Base-by-base conservation (phyloP, 2,888 invertebrate genomes). In the Plebejus anna region DNA sequence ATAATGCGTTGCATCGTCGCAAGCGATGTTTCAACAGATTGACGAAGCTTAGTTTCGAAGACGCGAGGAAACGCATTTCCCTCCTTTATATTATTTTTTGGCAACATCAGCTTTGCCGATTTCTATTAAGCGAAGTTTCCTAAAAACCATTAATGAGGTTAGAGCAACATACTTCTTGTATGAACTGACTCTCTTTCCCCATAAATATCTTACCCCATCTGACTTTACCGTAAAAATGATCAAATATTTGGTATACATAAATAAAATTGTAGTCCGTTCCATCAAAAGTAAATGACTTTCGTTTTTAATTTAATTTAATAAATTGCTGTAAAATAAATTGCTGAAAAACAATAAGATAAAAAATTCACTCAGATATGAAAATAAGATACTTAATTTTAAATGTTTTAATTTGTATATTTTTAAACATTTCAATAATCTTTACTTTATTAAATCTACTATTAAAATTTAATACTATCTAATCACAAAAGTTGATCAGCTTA, bases 401-500 rank as follows among this genome's bases (percentile, higher is more conserved):
- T 61, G 7, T 1, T 7, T 59, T 9, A 22, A 4, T 16, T 61
- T 2, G 28, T 7, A 28, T 61, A 3, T 61, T 28, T 1, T 28
- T 6, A 9, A 28, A 28, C 0, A 11, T 61, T 55, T 61, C 9
- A 22, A 28, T 28, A 59, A 22, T 22, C 7, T 22, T 59, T 22
- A 38, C 16, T 70, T 70, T n/a, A n/a, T 70, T 13, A 16, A 16
- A 36, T 42, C 32, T 6, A 38, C 42, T 36, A 28, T 38, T 32
- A 16, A 70, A 16, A 22, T 16, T 16, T 55, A 4, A 55, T 13
- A 55, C 55, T 55, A 16, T 16, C 22, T 22, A 22, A 22, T 22
- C 16, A 55, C 55, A 55, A 55, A 55, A 47, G 47, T 70, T 71
- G 11, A 47, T 71, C 42, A 71, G 71, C 71, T 71, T 47, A 22